Percentiles rank a stretch among this genome's conserved stretches.
Evolutionary conservation across 2,797 vertebrate genomes (phyloP).

Genomic region (Lepilemur septentrionalis): DNA sequence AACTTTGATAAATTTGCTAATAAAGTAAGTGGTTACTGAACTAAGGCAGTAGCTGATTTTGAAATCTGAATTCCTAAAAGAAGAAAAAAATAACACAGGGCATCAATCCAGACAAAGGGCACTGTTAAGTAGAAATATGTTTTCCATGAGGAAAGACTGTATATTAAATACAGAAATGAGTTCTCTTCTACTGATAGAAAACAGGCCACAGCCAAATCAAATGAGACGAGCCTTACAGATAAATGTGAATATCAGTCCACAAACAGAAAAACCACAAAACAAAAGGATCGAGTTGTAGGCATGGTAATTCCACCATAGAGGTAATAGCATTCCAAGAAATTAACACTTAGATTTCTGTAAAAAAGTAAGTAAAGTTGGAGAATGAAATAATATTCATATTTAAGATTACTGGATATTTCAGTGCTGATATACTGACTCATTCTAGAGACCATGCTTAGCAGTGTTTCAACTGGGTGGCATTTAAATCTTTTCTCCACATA

Average conservation of each 20-base stretch:
- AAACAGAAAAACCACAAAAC: neutral
- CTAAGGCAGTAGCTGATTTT: slow-evolving; percentile 46
- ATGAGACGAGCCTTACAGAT: neutral
- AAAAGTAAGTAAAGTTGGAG: neutral
- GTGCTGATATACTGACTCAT: neutral
- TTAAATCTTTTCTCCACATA: neutral
- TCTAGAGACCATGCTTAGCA: neutral
- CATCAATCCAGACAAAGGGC: slow-evolving; percentile 34
- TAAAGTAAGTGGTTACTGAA: slow-evolving; percentile 56
- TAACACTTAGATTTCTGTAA: neutral
- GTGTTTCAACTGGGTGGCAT: neutral
- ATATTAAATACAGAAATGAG: slow-evolving; percentile 38
- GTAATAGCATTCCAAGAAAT: neutral
- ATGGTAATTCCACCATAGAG: neutral
- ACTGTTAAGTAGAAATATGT: neutral
- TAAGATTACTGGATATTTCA: neutral
- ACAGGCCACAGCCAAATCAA: slow-evolving; percentile 28
- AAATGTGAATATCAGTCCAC: neutral
- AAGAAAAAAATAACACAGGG: neutral
- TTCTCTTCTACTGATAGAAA: slow-evolving; percentile 41
- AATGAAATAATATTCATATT: neutral
- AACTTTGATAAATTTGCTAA: slow-evolving; percentile 66
- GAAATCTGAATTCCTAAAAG: slow-evolving; percentile 49
- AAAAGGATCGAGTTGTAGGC: neutral
- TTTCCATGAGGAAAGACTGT: slow-evolving; percentile 36